These are phyloP conservation scores for Aelia acuminata DNA, from an alignment of 2,888 invertebrate species.

Conservation along the genomic window DNA sequence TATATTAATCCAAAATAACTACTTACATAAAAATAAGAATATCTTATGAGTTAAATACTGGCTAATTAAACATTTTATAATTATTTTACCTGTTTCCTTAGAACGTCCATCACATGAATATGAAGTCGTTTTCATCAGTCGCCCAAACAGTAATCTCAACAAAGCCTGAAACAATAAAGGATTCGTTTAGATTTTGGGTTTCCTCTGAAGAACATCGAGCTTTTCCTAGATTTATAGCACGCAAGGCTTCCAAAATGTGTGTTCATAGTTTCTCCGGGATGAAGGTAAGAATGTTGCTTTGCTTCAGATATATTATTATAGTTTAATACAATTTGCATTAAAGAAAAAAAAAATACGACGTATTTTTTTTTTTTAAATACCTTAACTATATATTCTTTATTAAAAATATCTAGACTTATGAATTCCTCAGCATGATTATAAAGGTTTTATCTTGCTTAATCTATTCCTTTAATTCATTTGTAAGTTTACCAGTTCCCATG, in stretches of 20 bases:
- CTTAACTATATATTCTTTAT: too few relatives aligned
- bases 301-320: not conserved
- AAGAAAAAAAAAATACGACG: not conserved
- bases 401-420: too few relatives aligned
- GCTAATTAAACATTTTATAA: not conserved
- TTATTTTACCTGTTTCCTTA: not conserved
- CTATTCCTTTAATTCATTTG: too few relatives aligned
- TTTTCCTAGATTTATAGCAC: not conserved
- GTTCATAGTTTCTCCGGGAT: not conserved
- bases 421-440: too few relatives aligned
- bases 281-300: not conserved
- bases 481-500: too few relatives aligned
- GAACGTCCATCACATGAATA: not conserved
- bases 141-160: not conserved
- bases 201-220: not conserved
- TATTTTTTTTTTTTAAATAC: too few relatives aligned
- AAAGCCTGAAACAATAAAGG: not conserved
- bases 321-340: not conserved
- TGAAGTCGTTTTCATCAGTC: not conserved
- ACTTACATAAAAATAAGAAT: too few relatives aligned
- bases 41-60: not conserved
- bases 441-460: too few relatives aligned
- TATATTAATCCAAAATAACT: too few relatives aligned
- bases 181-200: slow-evolving; percentile 22
- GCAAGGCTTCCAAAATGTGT: not conserved